Conservation (phyloP, 2,888 invertebrate genomes). For the Gymnocheta viridis region DNA sequence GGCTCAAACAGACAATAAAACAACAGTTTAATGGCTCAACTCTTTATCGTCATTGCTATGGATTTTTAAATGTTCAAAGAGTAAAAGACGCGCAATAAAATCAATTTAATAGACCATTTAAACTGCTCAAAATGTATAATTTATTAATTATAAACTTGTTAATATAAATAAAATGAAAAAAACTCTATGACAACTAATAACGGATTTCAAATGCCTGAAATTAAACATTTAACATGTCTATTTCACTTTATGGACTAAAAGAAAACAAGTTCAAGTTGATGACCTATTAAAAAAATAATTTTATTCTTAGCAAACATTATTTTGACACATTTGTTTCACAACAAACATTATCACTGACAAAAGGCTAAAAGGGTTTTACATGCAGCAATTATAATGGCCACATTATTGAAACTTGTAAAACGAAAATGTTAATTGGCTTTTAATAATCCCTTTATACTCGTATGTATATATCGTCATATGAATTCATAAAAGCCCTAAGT, state of each 20-base stretch:
- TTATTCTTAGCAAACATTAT: no score
- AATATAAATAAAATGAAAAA: not conserved
- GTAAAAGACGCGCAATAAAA: not conserved
- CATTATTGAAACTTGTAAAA: not conserved
- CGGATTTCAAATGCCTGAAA: not conserved
- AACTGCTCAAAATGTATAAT: not conserved
- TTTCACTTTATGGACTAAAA: no score
- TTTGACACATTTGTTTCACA: no score
- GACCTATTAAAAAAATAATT: no score
- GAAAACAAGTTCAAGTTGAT: no score
- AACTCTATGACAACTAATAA: not conserved
- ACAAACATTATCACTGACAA: no score
- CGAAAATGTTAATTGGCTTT: not conserved
- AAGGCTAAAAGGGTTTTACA: not conserved
- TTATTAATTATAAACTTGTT: not conserved
- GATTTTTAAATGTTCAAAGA: not conserved
- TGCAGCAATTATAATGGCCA: not conserved
- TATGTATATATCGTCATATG: no score
- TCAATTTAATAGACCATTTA: not conserved
- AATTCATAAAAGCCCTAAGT: no score
- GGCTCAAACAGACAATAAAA: not conserved
- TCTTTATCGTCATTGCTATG: not conserved
- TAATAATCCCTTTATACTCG: not conserved
- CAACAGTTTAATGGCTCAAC: not conserved
- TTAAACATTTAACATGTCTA: not conserved